Evolutionary conservation across 2,113 vertebrate species (phyloP), one percentile per base, ranked within the genome.

Genomic region (Plectropomus leopardus): DNA sequence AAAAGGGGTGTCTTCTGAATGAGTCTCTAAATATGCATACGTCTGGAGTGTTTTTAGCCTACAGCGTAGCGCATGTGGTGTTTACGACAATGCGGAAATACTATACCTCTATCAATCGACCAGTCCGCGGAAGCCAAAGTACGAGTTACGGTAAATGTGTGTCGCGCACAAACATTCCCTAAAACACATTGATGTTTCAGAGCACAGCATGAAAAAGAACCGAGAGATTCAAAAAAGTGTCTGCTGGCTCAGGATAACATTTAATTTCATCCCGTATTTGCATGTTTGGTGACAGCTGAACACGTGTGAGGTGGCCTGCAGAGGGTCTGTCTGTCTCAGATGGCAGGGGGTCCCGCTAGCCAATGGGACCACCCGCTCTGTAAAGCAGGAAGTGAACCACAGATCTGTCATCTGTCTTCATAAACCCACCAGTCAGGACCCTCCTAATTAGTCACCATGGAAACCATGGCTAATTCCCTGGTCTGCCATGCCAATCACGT

Each of bases 371-470:
- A 86, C 90, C 86, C 85, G 75, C 84, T 86, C 66, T 24, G 80
- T 61, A 76, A 89, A 88, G 87, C 86, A 91, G 89, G 89, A 93
- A 92, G 88, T 91, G 78, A 88, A 89, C 80, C 82, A 69, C 79
- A 28, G 79, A 90, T 86, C 86, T 90, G 89, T 93, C 92, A 91
- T 92, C 93, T 83, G 82, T 92, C 91, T 91, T 89, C 86, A 91
- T 88, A 91, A 92, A 84, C 68, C 83, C 84, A 86, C 88, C 89
- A 92, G 89, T 94, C 89, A 91, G 84, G 84, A 88, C 88, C 88
- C 85, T 92, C 78, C 90, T 93, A 93, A 94, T 94, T 93, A 92
- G 92, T 93, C 88, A 67, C 91, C 89, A 93, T 91, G 90, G 93
- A 89, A 92, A 94, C 92, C 89, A 32, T 61, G 87, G 86, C 76